A percentile compares a stretch with the other conserved stretches of the same genome.
Conservation (phyloP, 2,888 invertebrate species). For the Fragum sueziense region DNA sequence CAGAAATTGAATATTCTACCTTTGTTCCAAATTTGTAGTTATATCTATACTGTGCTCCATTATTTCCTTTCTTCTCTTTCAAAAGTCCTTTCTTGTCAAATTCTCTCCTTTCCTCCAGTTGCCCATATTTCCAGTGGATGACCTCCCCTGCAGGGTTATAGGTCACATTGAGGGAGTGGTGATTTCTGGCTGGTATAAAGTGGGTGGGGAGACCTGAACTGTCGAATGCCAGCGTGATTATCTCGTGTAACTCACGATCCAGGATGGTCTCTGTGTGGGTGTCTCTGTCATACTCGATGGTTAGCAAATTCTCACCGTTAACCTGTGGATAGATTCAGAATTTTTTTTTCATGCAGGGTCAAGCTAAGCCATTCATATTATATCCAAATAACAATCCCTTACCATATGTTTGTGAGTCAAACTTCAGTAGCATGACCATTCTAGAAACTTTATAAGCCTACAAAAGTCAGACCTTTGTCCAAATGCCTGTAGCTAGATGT, state of each 20-base stretch:
- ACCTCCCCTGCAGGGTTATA: conserved; percentile 94
- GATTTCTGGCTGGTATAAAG: conserved; percentile 73
- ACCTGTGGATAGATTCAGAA: conserved; percentile 85
- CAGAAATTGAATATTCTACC: conserved; percentile 70
- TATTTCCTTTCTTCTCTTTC: conserved; percentile 93
- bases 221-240: conserved; percentile 94
- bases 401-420: too few relatives aligned
- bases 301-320: conserved; percentile 95
- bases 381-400: too few relatives aligned
- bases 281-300: conserved; percentile 95
- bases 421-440: too few relatives aligned
- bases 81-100: conserved; percentile 93
- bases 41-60: conserved; percentile 95
- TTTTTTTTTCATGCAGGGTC: not conserved
- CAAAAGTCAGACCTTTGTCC: too few relatives aligned
- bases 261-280: conserved; percentile 95
- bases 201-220: conserved; percentile 92
- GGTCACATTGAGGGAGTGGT: conserved; percentile 88
- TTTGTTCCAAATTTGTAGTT: conserved; percentile 93
- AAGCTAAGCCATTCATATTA: too few relatives aligned
- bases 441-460: too few relatives aligned
- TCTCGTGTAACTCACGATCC: conserved; percentile 90
- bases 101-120: conserved; percentile 92
- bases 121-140: conserved; percentile 96
- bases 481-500: too few relatives aligned